Evolutionary conservation across 2,113 vertebrate species (phyloP).

Genomic region (Thalassoma bifasciatum): DNA sequence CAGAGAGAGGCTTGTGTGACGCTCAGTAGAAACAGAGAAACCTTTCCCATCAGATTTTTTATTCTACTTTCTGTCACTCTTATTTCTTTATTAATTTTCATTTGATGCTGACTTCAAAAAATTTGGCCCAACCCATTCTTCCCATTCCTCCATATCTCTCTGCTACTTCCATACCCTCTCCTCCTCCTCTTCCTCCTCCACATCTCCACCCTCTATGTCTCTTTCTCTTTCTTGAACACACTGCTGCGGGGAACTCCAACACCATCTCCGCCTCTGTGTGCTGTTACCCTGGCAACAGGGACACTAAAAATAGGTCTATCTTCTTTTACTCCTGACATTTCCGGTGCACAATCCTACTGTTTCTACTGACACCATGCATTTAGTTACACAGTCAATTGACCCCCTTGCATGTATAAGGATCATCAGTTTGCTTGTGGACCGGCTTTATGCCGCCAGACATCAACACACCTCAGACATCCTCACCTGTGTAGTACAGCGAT

Average conservation of each 20-base stretch:
- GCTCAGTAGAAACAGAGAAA: conserved; percentile 17
- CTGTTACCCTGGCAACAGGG: conserved; percentile 86
- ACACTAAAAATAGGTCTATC: conserved; percentile 87
- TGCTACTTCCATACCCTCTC: conserved; percentile 8
- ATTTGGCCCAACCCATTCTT: conserved; percentile 39
- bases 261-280: conserved; percentile 81
- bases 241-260: conserved; percentile 83
- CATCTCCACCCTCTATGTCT: conserved; percentile 66
- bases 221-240: conserved; percentile 74
- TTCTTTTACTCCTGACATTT: conserved; percentile 86
- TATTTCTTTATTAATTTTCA: conserved; percentile 3
- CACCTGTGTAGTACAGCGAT: conserved; percentile 96
- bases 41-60: neutral
- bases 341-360: conserved; percentile 80
- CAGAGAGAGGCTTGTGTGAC: conserved; percentile 39
- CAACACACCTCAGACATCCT: conserved; percentile 26
- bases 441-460: conserved; percentile 11
- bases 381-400: conserved; percentile 71
- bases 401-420: conserved; percentile 38
- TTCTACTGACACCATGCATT: conserved; percentile 80
- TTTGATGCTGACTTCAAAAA: conserved; percentile 31
- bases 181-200: conserved; percentile 1
- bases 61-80: conserved; percentile 7
- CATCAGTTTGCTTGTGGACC: neutral
- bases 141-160: conserved; percentile 26